Conservation (phyloP, 2,113 vertebrate species). For the Porphyrio hochstetteri region DNA sequence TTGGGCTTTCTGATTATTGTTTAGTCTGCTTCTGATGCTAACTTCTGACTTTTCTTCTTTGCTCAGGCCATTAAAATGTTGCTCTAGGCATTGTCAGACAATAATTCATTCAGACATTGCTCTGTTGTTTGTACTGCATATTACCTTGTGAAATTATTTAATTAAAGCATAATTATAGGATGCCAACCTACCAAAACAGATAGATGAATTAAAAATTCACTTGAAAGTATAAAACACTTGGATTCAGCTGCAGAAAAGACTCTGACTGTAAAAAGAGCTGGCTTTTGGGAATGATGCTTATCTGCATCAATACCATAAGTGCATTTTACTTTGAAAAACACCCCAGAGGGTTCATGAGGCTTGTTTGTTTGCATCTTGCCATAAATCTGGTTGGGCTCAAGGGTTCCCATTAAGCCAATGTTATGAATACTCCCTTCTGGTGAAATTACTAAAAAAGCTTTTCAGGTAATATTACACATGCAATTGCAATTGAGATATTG, state of each 20-base stretch:
- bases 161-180: slow-evolving; percentile 51
- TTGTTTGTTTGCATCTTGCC: slow-evolving; percentile 12
- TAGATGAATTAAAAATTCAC: slow-evolving; percentile 34
- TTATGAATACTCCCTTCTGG: background rate
- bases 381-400: background rate
- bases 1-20: background rate
- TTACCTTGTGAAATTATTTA: slow-evolving; percentile 50
- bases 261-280: background rate
- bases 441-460: background rate
- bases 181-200: background rate
- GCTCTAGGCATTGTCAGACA: background rate
- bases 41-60: background rate
- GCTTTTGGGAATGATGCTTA: slow-evolving; percentile 36
- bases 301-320: slow-evolving; percentile 29
- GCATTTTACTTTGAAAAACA: slow-evolving; percentile 44
- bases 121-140: background rate
- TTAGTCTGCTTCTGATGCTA: background rate
- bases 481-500: background rate
- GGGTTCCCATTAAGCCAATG: background rate
- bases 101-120: background rate
- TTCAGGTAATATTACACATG: background rate
- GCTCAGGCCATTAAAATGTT: background rate
- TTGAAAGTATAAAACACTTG: slow-evolving; percentile 27
- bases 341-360: background rate
- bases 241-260: slow-evolving; percentile 17